Conservation (phyloP, 1,140 invertebrate species). For the Heliconius eleuchia region DNA sequence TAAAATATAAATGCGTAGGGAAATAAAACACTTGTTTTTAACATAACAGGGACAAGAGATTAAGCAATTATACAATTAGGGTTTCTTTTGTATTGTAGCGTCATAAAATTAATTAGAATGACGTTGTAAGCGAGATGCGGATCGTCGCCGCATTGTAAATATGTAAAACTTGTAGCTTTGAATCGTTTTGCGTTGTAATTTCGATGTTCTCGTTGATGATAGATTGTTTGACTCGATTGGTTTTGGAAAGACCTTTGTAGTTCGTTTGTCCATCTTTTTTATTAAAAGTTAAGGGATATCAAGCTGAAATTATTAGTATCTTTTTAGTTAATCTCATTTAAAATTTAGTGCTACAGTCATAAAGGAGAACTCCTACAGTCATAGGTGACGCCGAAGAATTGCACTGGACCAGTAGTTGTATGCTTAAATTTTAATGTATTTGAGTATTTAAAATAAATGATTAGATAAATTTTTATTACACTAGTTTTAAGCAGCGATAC, state of each 20-base stretch:
- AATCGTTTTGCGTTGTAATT: constrained; percentile 5
- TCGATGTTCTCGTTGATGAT: not conserved
- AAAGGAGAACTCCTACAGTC: too few species aligned
- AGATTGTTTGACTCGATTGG: not conserved
- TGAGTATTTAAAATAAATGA: too few species aligned
- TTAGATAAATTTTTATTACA: too few species aligned
- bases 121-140: not conserved
- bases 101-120: constrained; percentile 26
- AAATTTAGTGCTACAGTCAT: too few species aligned
- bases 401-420: too few species aligned
- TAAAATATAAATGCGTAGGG: constrained; percentile 2
- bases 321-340: too few species aligned
- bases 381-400: too few species aligned
- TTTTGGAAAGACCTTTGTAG: not conserved
- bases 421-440: too few species aligned
- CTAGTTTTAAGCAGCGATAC: too few species aligned
- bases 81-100: not conserved
- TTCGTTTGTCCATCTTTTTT: too few species aligned
- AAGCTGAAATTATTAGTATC: too few species aligned
- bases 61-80: constrained; percentile 8
- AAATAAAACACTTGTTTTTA: constrained; percentile 10
- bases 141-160: not conserved
- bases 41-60: not conserved
- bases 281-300: too few species aligned
- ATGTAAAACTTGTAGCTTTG: constrained; percentile 4